Conservation (phyloP, 2,113 vertebrate species). For the Peromyscus leucopus region DNA sequence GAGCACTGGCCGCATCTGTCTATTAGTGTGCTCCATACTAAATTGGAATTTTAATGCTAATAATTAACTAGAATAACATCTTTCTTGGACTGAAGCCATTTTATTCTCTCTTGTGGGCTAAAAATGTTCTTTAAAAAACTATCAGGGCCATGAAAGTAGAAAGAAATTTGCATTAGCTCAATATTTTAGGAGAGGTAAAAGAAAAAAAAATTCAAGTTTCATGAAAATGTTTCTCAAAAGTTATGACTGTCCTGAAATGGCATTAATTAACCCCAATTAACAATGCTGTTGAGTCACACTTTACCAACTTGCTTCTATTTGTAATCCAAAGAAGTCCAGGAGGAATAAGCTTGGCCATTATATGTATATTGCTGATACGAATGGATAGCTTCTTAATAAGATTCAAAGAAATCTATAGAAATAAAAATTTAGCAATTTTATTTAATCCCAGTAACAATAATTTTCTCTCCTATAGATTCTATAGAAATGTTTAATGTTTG, state of each 20-base stretch:
- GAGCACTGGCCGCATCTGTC: slow-evolving; percentile 61
- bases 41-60: slow-evolving; percentile 74
- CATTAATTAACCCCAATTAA: not conserved
- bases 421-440: slow-evolving; percentile 25
- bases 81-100: slow-evolving; percentile 64
- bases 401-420: slow-evolving; percentile 51
- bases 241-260: not conserved
- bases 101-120: slow-evolving; percentile 42
- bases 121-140: slow-evolving; percentile 65
- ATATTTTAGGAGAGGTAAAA: slow-evolving; percentile 29
- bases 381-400: not conserved
- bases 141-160: not conserved
- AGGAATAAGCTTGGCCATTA: not conserved
- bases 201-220: slow-evolving; percentile 46
- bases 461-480: slow-evolving; percentile 18
- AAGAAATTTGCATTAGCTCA: not conserved
- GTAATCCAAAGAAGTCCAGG: slow-evolving; percentile 26
- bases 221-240: not conserved
- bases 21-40: slow-evolving; percentile 48
- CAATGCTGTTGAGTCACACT: not conserved
- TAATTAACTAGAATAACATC: slow-evolving; percentile 76
- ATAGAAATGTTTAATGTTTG: not conserved
- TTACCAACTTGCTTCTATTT: not conserved
- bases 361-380: not conserved
- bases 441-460: slow-evolving; percentile 49